A percentile compares a stretch with the other conserved stretches of the same genome.
These are phyloP conservation scores for Jaculus jaculus DNA, from an alignment of 2,113 vertebrate genomes.

Conservation along the genomic window DNA sequence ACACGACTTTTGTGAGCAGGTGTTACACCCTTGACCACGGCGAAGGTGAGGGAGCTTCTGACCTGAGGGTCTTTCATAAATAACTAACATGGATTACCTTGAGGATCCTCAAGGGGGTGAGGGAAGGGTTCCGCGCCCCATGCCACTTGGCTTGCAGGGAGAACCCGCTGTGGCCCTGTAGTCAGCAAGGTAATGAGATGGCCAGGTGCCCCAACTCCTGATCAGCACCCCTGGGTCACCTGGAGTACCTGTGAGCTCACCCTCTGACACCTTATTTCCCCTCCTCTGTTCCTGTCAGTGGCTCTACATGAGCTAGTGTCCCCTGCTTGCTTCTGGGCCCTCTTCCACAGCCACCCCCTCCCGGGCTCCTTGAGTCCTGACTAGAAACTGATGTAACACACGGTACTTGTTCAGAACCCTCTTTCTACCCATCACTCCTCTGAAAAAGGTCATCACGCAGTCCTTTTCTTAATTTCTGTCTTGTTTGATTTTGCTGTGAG, in stretches of 20 bases:
- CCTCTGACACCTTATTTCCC: background rate
- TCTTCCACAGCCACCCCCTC: accelerated
- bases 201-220: background rate
- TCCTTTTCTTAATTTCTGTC: background rate
- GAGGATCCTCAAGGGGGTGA: background rate
- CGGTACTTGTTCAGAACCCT: background rate
- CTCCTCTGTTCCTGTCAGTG: background rate
- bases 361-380: no score
- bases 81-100: background rate
- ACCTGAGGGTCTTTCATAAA: background rate
- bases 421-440: background rate
- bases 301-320: background rate
- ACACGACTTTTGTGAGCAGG: background rate
- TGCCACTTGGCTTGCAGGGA: background rate
- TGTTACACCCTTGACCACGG: background rate
- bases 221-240: accelerated
- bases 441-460: background rate
- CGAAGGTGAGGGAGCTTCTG: background rate
- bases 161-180: background rate
- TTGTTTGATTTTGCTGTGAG: background rate
- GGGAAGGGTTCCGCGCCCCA: background rate
- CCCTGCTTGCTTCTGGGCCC: no score
- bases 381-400: no score
- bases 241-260: background rate
- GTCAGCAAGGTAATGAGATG: background rate